Percentiles rank a stretch among this genome's conserved stretches.
phyloP scores from a whole-genome alignment of 2,888 invertebrate species.

The Chydorus sphaericus region DNA sequence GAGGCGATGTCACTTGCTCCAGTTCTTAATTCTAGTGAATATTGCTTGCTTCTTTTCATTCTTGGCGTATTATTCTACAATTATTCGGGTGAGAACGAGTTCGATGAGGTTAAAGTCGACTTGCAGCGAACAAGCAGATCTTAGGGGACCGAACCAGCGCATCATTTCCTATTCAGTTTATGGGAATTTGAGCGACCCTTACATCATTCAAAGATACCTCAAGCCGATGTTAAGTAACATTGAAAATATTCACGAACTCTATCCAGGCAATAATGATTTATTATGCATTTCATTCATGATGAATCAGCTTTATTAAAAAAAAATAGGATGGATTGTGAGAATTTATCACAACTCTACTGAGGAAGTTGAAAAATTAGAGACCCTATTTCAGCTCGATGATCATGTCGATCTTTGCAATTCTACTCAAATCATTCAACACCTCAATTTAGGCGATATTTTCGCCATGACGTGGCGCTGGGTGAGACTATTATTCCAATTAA shows the following conservation, averaged over 20 bases:
- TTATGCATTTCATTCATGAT: background rate
- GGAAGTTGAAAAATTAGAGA: background rate
- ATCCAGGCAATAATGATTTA: background rate
- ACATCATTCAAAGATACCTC: background rate
- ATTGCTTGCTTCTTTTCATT: too few species aligned
- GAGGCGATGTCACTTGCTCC: too few species aligned
- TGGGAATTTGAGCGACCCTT: background rate
- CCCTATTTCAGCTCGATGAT: background rate
- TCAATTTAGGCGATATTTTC: background rate
- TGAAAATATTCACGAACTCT: background rate
- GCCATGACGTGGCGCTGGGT: slow-evolving; percentile 2
- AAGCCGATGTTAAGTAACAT: background rate
- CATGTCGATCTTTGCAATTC: background rate
- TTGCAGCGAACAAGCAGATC: background rate
- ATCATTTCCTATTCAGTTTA: background rate
- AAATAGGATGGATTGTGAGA: background rate
- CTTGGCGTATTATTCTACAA: too few species aligned
- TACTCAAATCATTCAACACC: background rate
- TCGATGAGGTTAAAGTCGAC: background rate
- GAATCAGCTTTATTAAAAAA: background rate
- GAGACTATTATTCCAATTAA: background rate
- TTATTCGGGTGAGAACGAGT: too few species aligned
- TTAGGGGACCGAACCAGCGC: background rate
- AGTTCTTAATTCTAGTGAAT: too few species aligned
- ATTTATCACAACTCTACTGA: background rate